These are phyloP conservation scores for Rhodeus uyekii DNA, from an alignment of 2,797 vertebrate genomes.

Conservation along the genomic window DNA sequence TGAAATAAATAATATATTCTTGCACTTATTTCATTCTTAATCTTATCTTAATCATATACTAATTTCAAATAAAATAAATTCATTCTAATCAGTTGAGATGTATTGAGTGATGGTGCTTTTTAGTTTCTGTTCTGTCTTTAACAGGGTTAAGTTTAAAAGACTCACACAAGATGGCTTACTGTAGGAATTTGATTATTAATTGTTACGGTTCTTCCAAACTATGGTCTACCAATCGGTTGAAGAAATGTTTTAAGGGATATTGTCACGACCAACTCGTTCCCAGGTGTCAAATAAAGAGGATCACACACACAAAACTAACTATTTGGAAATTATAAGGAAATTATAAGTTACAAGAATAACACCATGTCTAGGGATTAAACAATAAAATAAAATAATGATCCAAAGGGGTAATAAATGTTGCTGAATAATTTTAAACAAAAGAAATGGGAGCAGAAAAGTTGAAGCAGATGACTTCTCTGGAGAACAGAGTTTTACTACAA, in stretches of 20 bases:
- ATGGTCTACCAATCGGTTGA: not conserved
- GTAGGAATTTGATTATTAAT: not conserved
- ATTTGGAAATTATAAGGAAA: not conserved
- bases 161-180: not conserved
- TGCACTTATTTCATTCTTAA: not conserved
- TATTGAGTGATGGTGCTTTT: not conserved
- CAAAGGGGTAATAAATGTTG: not conserved
- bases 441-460: not conserved
- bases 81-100: not conserved
- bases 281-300: not conserved
- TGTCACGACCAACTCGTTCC: not conserved
- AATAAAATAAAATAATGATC: not conserved
- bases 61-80: too few relatives aligned
- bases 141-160: not conserved
- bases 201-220: not conserved
- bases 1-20: not conserved
- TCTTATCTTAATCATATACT: too few relatives aligned
- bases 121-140: not conserved
- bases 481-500: not conserved
- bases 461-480: not conserved
- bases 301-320: too few relatives aligned
- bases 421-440: not conserved
- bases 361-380: not conserved
- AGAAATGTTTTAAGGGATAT: not conserved
- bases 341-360: not conserved